Evolutionary conservation across 1,140 invertebrate species (phyloP).

Genomic region (Drosophila ficusphila): DNA sequence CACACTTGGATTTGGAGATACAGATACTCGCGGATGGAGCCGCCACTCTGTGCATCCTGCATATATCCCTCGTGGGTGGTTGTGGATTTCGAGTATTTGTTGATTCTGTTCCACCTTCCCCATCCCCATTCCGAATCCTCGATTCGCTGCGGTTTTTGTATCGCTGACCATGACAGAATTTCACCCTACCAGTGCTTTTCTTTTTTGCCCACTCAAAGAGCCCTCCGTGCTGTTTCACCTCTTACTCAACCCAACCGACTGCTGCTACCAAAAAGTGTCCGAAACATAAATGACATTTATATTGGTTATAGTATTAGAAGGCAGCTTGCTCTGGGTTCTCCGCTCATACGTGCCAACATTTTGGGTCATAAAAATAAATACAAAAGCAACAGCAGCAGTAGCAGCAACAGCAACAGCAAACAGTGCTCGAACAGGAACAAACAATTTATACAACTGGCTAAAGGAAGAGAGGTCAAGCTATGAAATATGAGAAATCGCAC

Average conservation of each 20-base stretch:
- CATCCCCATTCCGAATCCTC: conserved; percentile 1
- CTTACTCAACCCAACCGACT: not conserved
- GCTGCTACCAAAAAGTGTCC: conserved; percentile 54
- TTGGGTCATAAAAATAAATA: conserved; percentile 51
- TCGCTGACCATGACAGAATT: conserved; percentile 75
- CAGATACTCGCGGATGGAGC: conserved; percentile 3
- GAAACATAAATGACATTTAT: conserved; percentile 80
- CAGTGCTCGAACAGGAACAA: conserved; percentile 50
- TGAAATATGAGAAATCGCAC: conserved; percentile 65
- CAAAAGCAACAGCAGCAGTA: conserved; percentile 32
- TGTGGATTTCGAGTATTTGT: conserved; percentile 61
- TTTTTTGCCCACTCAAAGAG: conserved; percentile 17
- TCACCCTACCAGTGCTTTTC: conserved; percentile 14
- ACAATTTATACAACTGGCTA: conserved; percentile 56
- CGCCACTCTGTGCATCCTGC: conserved; percentile 6
- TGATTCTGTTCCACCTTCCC: conserved; percentile 17
- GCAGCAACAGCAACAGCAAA: conserved; percentile 32
- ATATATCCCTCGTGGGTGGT: conserved; percentile 10
- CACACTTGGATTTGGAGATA: conserved; percentile 9
- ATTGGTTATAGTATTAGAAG: conserved; percentile 77
- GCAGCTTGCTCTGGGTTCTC: conserved; percentile 20
- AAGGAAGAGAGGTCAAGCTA: conserved; percentile 63
- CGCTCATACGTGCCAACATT: conserved; percentile 46
- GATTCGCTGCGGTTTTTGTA: conserved; percentile 46
- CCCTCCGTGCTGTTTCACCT: conserved; percentile 3